Base-by-base conservation (phyloP, 2,113 vertebrate genomes). In the Martes martes region DNA sequence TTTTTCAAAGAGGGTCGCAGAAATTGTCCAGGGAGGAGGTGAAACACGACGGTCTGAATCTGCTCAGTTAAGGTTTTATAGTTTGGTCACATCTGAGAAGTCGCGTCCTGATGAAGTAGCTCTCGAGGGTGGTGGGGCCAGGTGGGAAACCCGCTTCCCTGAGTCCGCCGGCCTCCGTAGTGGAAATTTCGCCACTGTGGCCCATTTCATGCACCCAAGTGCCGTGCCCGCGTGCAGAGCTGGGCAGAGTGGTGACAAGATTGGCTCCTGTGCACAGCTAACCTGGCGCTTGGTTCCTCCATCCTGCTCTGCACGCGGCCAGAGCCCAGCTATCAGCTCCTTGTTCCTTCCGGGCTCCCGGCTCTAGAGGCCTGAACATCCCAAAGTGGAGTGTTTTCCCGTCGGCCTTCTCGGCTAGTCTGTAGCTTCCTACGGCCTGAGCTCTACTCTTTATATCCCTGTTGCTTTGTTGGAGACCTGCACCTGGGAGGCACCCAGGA, bases 221-320 rank as follows among this genome's bases (percentile, higher is more conserved):
- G 13, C 55, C 7, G 78, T 74, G 42, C 11, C 57, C 50, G 47
- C 26, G 16, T 18, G 52, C 85, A 83, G 90, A 47, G 28, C n/a
- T 7, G 23, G n/a, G 42, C 45, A 23, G 47, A 36, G 5, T 2
- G 4, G 24, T 11, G 24, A 39, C 76, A 2, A 11, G 4, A 5
- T 8, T 31, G 52, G 18, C 57, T 55, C 4, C 52, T 1, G 16
- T 6, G 11, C 42, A 0, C 3, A 2, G 39, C 31, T 1, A 0
- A 28, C 36, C 2, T 1, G 7, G 28, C 24, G 3, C 13, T 50
- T 5, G 8, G 11, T 15, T 31, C 67, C 83, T 36, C 67, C 39
- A 6, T 18, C 23, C 24, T 7, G 0, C 57, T 76, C 36, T 23
- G 61, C 71, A 33, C 11, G 28, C 31, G 6, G 45, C 76, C 63